Base-by-base conservation (phyloP, 1,140 invertebrate genomes). In the Trichonephila inaurata region DNA sequence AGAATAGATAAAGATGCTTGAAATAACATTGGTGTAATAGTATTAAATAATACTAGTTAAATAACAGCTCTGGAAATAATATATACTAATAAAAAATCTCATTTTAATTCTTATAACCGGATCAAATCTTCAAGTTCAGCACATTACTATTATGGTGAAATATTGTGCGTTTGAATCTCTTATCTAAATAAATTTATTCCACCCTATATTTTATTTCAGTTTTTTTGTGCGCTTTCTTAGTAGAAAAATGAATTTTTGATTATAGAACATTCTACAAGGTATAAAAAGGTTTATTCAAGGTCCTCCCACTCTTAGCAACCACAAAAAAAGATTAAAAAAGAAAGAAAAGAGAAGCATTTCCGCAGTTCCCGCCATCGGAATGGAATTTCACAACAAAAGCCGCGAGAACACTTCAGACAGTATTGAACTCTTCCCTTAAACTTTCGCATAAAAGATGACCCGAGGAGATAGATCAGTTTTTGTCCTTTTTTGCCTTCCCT, bases 361-460 rank as follows among this genome's bases (percentile, higher is more conserved):
- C 72, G 72, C 28, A 40, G 72, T 40, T 19, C 18, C 33, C 28
- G 24, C 14, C 72, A 77, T 77, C 28, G 72, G 33, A 77, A 77
- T 77, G 72, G 82, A 40, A 58, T 60, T 60, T 58, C 82, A 14
- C 72, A 16, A 77, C n/a, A n/a, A 69, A 69, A 69, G 24, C n/a
- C 66, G n/a, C 72, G 28, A 24, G 82, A 83, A 83, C 82, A 83
- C 51, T 83, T 77, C 72, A 66, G 64, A 33, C 77, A 44, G 28
- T 82, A 82, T 33, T 83, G 82, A 83, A 83, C 82, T 83, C 40
- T 28, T 60, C 82, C 58, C 82, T 83, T 44, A 60, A 51, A 58
- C 82, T 83, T 83, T 83, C 82, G 82, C 44, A 83, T 24, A 83
- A 83, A 83, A 83, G 82, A 83, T 83, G 82, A 83, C 82, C 82